These are phyloP conservation scores for Cheilosia variabilis DNA, from an alignment of 2,888 invertebrate genomes.

Conservation along the genomic window DNA sequence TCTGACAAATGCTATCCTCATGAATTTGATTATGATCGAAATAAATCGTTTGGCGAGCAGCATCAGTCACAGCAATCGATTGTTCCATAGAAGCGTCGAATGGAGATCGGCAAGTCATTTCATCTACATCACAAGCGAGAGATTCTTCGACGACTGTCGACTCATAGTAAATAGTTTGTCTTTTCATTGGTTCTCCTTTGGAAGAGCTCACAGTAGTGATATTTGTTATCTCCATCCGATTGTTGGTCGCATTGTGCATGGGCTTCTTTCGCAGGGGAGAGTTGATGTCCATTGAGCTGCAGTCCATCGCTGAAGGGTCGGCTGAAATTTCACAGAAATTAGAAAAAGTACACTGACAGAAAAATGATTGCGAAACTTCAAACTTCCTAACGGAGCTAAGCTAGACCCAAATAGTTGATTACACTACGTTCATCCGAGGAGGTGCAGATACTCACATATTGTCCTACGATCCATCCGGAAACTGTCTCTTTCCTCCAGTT, in stretches of 20 bases:
- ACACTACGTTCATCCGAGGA: too few relatives aligned
- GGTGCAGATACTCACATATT: background rate
- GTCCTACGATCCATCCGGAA: background rate
- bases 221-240: conserved; percentile 39
- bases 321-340: conserved; percentile 15
- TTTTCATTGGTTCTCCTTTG: background rate
- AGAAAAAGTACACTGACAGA: background rate
- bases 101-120: background rate
- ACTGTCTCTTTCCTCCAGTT: background rate
- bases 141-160: conserved; percentile 17
- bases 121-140: background rate
- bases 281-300: conserved; percentile 18
- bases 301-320: background rate
- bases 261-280: conserved; percentile 60
- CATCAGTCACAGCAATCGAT: background rate
- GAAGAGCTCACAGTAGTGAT: background rate
- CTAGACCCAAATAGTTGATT: too few relatives aligned
- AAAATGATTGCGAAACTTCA: too few relatives aligned
- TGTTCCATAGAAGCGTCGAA: background rate
- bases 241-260: conserved; percentile 35
- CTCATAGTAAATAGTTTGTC: conserved; percentile 33
- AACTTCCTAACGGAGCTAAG: too few relatives aligned
- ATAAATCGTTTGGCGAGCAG: conserved; percentile 30
- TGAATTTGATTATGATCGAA: conserved; percentile 34
- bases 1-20: conserved; percentile 19